phyloP scores from a whole-genome alignment of 2,113 vertebrate genomes.

The Chaetura pelagica region DNA sequence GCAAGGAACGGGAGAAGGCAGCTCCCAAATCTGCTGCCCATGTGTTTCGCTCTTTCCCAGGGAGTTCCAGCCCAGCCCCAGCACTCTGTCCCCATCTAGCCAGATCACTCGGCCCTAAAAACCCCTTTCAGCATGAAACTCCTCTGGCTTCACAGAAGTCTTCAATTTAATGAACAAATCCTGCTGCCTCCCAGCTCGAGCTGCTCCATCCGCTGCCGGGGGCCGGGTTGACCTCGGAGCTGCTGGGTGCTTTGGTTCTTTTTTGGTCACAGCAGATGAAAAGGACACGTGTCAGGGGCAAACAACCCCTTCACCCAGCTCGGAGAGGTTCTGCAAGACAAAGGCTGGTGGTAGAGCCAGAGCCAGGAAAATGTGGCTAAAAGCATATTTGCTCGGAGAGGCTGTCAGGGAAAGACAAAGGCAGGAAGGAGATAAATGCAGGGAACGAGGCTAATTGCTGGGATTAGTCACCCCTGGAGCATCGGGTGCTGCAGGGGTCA shows the following conservation, averaged over 20 bases:
- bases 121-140: neutral
- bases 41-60: neutral
- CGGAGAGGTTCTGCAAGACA: neutral
- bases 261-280: rapidly evolving
- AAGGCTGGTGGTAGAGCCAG: neutral
- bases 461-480: neutral
- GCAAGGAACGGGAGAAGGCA: neutral
- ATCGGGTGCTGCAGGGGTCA: neutral
- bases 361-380: neutral
- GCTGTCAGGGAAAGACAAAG: conserved; percentile 41
- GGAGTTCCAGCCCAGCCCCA: neutral
- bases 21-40: conserved; percentile 26
- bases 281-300: neutral
- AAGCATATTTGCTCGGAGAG: neutral
- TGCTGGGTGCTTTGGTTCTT: neutral
- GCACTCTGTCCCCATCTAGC: neutral
- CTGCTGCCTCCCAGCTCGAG: neutral
- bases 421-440: conserved; percentile 14
- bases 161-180: conserved; percentile 23
- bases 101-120: neutral
- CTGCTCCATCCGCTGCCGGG: neutral
- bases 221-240: neutral
- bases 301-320: neutral
- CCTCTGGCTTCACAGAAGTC: neutral
- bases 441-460: conserved; percentile 22